phyloP scores from a whole-genome alignment of 1,140 invertebrate species.

The Caligus rogercresseyi region DNA sequence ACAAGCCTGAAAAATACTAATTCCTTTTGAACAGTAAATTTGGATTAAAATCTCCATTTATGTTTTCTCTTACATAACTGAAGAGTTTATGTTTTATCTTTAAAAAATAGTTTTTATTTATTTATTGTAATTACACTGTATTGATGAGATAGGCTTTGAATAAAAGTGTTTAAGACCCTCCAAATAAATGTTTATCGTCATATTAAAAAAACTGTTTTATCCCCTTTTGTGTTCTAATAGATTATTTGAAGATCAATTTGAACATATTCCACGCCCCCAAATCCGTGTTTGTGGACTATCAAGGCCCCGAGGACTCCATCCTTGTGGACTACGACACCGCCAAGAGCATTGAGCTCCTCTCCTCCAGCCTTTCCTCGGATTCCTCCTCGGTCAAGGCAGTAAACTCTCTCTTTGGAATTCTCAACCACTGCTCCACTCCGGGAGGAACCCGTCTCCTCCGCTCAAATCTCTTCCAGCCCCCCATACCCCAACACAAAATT shows the following conservation, averaged over 20 bases:
- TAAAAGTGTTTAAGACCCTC: no score
- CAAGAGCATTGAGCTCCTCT: conserved; percentile 36
- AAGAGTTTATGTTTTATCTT: no score
- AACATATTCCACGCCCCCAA: conserved; percentile 52
- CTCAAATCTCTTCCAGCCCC: conserved; percentile 61
- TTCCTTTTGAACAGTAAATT: no score
- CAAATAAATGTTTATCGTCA: no score
- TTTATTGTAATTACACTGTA: no score
- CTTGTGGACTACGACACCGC: conserved; percentile 41
- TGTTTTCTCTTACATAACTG: no score
- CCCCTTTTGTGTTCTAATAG: no score
- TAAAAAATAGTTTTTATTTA: no score
- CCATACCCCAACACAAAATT: conserved; percentile 38
- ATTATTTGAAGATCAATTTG: background rate
- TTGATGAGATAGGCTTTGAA: no score
- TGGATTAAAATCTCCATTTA: no score
- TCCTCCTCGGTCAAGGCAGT: conserved; percentile 44
- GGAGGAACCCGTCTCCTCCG: conserved; percentile 55
- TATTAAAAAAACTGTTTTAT: no score
- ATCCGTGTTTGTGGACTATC: conserved; percentile 60
- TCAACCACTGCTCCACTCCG: conserved; percentile 58
- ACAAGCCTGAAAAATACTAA: no score
- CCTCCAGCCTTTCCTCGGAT: conserved; percentile 38
- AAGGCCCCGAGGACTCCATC: conserved; percentile 59
- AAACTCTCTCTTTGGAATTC: conserved; percentile 44